These are phyloP conservation scores for Steromphala cineraria DNA, from an alignment of 2,888 invertebrate genomes.

Conservation along the genomic window DNA sequence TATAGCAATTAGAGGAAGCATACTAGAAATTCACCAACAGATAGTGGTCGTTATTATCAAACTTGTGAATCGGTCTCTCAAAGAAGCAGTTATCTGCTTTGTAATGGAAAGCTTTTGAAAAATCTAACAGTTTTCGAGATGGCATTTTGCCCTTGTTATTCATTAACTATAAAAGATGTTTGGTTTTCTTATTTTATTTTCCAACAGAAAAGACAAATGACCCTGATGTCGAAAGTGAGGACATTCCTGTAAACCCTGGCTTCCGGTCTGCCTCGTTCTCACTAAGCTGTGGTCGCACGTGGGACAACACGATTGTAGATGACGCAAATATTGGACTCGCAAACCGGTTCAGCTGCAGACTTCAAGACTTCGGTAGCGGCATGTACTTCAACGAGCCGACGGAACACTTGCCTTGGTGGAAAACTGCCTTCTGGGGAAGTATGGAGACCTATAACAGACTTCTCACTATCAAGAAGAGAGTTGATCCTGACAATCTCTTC, in stretches of 20 bases:
- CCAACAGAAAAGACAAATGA: too few relatives aligned
- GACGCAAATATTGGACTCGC: not conserved
- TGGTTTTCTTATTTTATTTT: too few relatives aligned
- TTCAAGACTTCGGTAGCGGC: slow-evolving; percentile 39
- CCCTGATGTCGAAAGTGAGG: slow-evolving; percentile 2
- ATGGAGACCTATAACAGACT: slow-evolving; percentile 41
- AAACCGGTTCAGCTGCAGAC: not conserved
- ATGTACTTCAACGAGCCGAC: slow-evolving; percentile 55
- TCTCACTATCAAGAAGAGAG: slow-evolving; percentile 45
- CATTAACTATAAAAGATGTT: too few relatives aligned
- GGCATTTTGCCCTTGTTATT: too few relatives aligned
- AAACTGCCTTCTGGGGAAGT: slow-evolving; percentile 53
- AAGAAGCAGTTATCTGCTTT: too few relatives aligned
- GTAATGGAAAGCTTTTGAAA: too few relatives aligned
- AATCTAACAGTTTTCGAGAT: too few relatives aligned
- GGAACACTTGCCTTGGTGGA: slow-evolving; percentile 49
- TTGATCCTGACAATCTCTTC: slow-evolving; percentile 55
- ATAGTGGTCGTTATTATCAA: too few relatives aligned
- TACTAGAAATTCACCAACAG: too few relatives aligned
- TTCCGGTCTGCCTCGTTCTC: slow-evolving; percentile 34
- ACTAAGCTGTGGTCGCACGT: slow-evolving; percentile 33
- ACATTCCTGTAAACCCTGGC: slow-evolving; percentile 30
- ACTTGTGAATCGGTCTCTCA: too few relatives aligned
- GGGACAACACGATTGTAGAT: slow-evolving; percentile 15
- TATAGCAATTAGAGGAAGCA: too few relatives aligned